Percentiles rank a stretch among this genome's conserved stretches.
Conservation (phyloP, 2,888 invertebrate genomes). For the Seira musarum region DNA sequence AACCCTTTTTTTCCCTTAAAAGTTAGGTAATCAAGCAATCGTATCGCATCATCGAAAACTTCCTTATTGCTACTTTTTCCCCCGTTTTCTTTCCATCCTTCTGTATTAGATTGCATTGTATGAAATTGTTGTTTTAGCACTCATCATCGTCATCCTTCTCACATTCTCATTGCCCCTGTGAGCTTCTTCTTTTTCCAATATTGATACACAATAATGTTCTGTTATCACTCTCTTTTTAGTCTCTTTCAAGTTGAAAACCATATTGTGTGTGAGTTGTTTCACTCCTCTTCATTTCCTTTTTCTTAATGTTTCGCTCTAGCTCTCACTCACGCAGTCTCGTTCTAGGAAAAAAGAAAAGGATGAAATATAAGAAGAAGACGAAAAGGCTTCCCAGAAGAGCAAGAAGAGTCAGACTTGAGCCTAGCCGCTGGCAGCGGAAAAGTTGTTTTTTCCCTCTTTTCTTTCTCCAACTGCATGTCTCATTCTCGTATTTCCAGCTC, state of each 20-base stretch:
- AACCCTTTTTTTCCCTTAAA: slow-evolving; percentile 33
- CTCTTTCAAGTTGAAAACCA: background rate
- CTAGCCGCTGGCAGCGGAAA: slow-evolving; percentile 41
- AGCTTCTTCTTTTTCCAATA: slow-evolving; percentile 14
- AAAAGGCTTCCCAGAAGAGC: slow-evolving; percentile 21
- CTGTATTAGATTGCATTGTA: too few relatives aligned
- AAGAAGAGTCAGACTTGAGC: slow-evolving; percentile 14
- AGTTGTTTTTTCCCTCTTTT: slow-evolving; percentile 36
- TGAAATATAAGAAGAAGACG: slow-evolving; percentile 21
- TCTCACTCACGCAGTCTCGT: slow-evolving; percentile 15
- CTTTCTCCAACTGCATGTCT: slow-evolving; percentile 21
- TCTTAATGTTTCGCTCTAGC: slow-evolving; percentile 4
- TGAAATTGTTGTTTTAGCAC: slow-evolving; percentile 7
- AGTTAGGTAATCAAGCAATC: background rate
- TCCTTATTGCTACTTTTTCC: slow-evolving; percentile 33
- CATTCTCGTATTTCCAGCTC: background rate
- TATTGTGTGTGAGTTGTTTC: background rate
- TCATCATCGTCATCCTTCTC: slow-evolving; percentile 28
- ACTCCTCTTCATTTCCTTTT: slow-evolving; percentile 41
- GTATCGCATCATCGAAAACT: slow-evolving; percentile 25
- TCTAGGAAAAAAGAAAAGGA: slow-evolving; percentile 10
- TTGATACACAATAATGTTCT: slow-evolving; percentile 48
- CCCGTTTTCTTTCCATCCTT: background rate
- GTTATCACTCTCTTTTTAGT: background rate
- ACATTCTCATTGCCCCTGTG: background rate